phyloP scores from a whole-genome alignment of 2,797 vertebrate genomes.

The Lepus oiostolus region DNA sequence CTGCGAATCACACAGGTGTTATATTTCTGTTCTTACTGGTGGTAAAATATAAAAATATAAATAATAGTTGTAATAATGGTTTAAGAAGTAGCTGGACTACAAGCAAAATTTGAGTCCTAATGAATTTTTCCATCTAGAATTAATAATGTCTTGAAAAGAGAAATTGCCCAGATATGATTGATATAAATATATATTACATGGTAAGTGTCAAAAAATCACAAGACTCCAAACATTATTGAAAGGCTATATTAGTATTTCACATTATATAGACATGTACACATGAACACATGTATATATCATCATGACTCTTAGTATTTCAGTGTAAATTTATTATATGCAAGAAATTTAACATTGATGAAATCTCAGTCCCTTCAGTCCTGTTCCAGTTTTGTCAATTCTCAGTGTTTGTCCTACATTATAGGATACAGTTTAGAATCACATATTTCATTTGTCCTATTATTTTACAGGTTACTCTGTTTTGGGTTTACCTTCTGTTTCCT shows the following conservation, averaged over 20 bases:
- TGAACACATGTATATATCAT: neutral
- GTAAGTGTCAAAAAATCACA: neutral
- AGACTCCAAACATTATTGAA: neutral
- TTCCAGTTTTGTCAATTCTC: neutral
- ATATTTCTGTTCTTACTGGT: conserved; percentile 72
- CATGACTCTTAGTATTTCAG: too few relatives aligned
- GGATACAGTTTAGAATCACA: neutral
- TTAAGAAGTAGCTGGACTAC: conserved; percentile 53
- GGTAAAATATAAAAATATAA: conserved; percentile 73
- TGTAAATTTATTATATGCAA: neutral
- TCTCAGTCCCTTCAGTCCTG: too few relatives aligned
- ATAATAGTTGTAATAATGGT: conserved; percentile 80
- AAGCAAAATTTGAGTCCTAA: conserved; percentile 78
- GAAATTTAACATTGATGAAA: neutral
- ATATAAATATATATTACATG: neutral
- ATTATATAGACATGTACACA: too few relatives aligned
- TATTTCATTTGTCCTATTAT: neutral
- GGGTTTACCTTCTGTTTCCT: neutral
- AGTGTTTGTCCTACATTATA: neutral
- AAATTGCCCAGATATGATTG: accelerated
- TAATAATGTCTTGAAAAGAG: neutral
- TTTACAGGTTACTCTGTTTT: neutral
- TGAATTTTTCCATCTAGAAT: conserved; percentile 20
- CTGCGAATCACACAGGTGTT: conserved; percentile 86
- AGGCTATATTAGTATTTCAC: neutral